Conservation (phyloP, 2,797 vertebrate genomes). For the Setipinna tenuifilis region DNA sequence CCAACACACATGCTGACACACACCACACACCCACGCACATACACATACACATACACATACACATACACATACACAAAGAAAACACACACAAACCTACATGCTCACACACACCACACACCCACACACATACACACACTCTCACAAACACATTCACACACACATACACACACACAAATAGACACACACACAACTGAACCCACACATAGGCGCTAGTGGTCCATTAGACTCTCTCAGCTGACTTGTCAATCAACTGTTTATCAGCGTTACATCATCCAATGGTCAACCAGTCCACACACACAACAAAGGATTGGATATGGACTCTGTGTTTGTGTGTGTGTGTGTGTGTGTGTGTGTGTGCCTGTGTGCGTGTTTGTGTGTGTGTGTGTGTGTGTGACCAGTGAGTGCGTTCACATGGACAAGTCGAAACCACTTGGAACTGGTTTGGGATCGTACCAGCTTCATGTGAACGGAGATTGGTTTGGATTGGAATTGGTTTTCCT, state of each 20-base stretch:
- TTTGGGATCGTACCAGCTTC: too few species aligned
- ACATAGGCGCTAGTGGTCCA: background rate
- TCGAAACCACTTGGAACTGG: too few species aligned
- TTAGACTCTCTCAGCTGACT: background rate
- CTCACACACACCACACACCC: background rate
- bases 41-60: background rate
- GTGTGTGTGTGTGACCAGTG: background rate
- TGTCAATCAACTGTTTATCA: conserved; percentile 17
- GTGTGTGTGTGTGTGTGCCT: background rate
- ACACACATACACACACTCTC: background rate
- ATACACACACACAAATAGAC: background rate
- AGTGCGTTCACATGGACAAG: too few species aligned
- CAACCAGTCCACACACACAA: background rate
- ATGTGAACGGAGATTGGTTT: too few species aligned
- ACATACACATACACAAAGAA: background rate
- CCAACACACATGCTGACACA: background rate
- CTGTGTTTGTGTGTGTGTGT: background rate
- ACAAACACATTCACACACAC: background rate
- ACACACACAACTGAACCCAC: background rate
- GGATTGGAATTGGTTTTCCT: too few species aligned
- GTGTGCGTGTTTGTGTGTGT: background rate
- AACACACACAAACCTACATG: background rate
- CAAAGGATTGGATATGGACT: background rate
- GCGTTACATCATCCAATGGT: conserved; percentile 1
- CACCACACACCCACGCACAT: background rate